A percentile compares a stretch with the other conserved stretches of the same genome.
Evolutionary conservation across 2,797 vertebrate species (phyloP).

Genomic region (Acrocephalus scirpaceus): DNA sequence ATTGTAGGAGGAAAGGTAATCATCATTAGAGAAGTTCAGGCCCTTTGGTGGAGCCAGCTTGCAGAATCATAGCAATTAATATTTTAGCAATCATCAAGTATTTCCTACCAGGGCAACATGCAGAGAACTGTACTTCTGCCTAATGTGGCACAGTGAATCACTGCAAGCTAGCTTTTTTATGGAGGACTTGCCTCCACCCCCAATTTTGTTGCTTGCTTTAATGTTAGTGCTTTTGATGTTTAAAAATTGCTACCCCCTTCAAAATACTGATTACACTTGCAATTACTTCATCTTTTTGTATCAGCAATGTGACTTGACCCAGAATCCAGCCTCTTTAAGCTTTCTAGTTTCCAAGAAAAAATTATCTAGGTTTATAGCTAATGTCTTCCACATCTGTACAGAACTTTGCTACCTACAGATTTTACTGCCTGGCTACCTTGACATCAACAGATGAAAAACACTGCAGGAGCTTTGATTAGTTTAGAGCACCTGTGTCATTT

Average conservation of each 20-base stretch:
- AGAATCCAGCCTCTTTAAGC: neutral
- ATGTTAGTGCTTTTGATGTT: conserved; percentile 5
- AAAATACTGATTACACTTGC: neutral
- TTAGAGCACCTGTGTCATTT: neutral
- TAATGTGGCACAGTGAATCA: neutral
- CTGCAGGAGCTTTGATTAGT: neutral
- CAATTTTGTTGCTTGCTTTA: neutral
- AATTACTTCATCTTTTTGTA: conserved; percentile 7
- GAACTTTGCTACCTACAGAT: neutral
- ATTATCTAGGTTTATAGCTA: neutral
- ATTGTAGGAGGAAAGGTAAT: neutral
- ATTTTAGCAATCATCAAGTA: neutral
- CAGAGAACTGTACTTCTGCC: neutral
- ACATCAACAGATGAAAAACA: neutral
- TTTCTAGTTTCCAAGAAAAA: conserved; percentile 23
- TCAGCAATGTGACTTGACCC: neutral
- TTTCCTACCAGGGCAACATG: neutral
- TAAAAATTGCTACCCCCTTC: neutral
- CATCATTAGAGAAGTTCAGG: conserved; percentile 1
- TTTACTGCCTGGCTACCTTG: neutral
- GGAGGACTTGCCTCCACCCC: neutral
- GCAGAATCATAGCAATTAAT: neutral
- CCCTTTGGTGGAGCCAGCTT: neutral
- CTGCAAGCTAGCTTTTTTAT: neutral
- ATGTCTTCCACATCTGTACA: conserved; percentile 2